Base-by-base conservation (phyloP, 2,797 vertebrate genomes). In the Chaunax sp. region DNA sequence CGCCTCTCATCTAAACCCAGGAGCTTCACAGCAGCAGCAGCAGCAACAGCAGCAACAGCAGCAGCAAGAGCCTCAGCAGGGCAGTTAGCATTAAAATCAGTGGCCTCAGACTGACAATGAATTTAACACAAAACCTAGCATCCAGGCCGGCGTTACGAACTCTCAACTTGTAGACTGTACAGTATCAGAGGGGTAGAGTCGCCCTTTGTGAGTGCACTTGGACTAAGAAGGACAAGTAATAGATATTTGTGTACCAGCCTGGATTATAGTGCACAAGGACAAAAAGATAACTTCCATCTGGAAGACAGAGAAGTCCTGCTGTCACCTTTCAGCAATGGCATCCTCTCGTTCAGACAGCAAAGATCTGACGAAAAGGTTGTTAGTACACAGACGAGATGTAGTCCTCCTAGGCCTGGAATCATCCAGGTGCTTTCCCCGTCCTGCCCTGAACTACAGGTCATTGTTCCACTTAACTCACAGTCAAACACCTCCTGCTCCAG, bases 21-120 rank as follows among this genome's bases (percentile, higher is more conserved):
- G 68, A 1, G 23, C 64, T 14, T 75, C 74, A 25, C 83, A 80
- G 12, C 87, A 74, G 44, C 87, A 77, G 44, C 84, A n/a, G n/a
- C n/a, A n/a, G n/a, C n/a, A n/a, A n/a, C n/a, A n/a, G n/a, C n/a
- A n/a, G n/a, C n/a, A n/a, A n/a, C n/a, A n/a, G n/a, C n/a, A n/a
- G n/a, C n/a, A 85, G 22, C 78, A 93, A 68, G 95, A 95, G 40
- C 92, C 96, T 72, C 96, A 95, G 84, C 95, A 95, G 89, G 93
- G 92, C 67, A 98, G 97, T 95, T 99, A 98, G 94, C 96, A 2
- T 23, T 46, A 3, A 74, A 37, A 37, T 14, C 37, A 35, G 9
- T 8, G 16, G 37, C 35, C 11, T 8, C n/a, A 57, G 69, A 75
- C 77, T 58, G 50, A 63, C 41, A 50, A 62, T 64, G 52, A n/a